These are phyloP conservation scores for Polydrusus tereticollis DNA, from an alignment of 2,888 invertebrate genomes.

Conservation along the genomic window DNA sequence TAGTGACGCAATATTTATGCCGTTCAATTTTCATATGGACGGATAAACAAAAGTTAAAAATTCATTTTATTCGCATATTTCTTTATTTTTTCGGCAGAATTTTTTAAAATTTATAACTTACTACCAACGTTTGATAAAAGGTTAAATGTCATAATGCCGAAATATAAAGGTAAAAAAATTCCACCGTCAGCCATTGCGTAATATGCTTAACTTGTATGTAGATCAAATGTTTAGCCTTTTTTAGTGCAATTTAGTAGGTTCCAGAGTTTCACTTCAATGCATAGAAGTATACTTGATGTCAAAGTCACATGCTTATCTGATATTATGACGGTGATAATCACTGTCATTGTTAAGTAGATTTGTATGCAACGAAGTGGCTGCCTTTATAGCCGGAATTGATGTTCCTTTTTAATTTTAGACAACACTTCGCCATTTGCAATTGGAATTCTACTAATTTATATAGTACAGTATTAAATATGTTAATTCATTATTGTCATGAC, in stretches of 20 bases:
- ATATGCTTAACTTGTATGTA: conserved; percentile 53
- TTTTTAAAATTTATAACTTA: too few relatives aligned
- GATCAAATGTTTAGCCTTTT: conserved; percentile 60
- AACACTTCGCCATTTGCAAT: conserved; percentile 42
- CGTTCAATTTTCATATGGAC: too few relatives aligned
- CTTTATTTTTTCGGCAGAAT: not conserved
- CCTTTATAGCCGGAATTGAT: conserved; percentile 40
- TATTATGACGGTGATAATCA: too few relatives aligned
- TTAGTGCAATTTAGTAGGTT: conserved; percentile 56
- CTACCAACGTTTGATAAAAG: not conserved
- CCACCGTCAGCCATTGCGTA: conserved; percentile 5
- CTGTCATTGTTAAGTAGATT: too few relatives aligned
- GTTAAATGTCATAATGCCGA: not conserved
- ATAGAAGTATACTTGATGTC: too few relatives aligned
- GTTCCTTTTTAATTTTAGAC: conserved; percentile 41
- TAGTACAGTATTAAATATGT: conserved; percentile 11
- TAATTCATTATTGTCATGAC: not conserved
- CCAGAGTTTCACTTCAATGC: too few relatives aligned
- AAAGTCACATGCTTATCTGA: too few relatives aligned
- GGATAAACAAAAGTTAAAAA: too few relatives aligned
- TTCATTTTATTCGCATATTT: too few relatives aligned
- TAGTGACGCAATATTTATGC: too few relatives aligned
- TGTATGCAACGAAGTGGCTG: too few relatives aligned
- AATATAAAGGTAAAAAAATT: not conserved
- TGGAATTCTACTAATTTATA: conserved; percentile 54